Percentiles rank a stretch among this genome's conserved stretches.
Evolutionary conservation across 2,888 invertebrate species (phyloP).

Genomic region (Ichneumoninae sp.): DNA sequence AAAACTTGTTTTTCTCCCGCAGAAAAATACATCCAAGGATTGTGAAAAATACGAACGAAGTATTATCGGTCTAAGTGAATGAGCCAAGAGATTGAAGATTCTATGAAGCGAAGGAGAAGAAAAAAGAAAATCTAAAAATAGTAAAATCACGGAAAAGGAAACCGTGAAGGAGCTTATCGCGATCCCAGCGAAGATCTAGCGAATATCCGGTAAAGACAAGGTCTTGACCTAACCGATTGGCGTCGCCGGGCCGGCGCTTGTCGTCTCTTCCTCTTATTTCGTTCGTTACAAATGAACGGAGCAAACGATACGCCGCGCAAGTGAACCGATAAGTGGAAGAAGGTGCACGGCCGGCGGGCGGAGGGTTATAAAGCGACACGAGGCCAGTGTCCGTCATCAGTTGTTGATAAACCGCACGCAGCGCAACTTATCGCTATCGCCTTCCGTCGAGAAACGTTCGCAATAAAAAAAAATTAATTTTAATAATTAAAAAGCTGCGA

Average conservation of each 20-base stretch:
- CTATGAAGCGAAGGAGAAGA: neutral
- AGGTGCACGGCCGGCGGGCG: constrained; percentile 69
- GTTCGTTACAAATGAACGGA: constrained; percentile 76
- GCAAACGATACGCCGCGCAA: constrained; percentile 74
- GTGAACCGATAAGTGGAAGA: constrained; percentile 78
- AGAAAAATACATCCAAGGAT: neutral
- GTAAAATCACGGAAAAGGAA: neutral
- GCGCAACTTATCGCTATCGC: constrained; percentile 13
- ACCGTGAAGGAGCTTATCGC: neutral
- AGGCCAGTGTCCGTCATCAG: constrained; percentile 58
- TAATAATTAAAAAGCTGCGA: neutral
- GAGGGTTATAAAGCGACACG: constrained; percentile 65
- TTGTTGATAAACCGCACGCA: constrained; percentile 53
- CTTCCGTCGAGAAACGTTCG: neutral
- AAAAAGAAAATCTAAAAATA: constrained; percentile 9
- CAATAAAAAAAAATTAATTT: neutral
- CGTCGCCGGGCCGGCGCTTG: constrained; percentile 13
- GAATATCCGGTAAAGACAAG: neutral
- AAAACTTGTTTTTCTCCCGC: neutral
- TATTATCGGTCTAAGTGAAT: neutral
- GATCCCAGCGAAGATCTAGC: neutral
- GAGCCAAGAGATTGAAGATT: neutral
- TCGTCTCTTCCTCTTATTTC: constrained; percentile 52
- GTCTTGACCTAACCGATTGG: constrained; percentile 57
- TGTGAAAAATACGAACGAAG: neutral